phyloP scores from a whole-genome alignment of 1,140 invertebrate species.

The Potamilus streckersoni region DNA sequence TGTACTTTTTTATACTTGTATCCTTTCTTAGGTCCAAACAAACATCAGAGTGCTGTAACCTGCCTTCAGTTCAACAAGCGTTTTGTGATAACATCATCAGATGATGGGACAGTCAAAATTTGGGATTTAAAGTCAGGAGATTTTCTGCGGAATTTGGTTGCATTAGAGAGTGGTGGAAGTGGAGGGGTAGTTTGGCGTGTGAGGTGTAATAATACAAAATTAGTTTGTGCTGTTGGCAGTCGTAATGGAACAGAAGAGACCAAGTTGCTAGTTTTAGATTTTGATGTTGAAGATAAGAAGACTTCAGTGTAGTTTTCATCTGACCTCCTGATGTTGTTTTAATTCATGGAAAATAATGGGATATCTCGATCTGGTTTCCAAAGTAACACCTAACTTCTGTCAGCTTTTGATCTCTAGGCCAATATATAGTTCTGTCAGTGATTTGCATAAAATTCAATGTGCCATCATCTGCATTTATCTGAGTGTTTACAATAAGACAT shows the following conservation, averaged over 20 bases:
- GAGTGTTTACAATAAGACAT: too few species aligned
- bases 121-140: conserved; percentile 98
- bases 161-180: conserved; percentile 92
- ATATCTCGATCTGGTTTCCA: too few species aligned
- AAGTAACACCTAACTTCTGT: too few species aligned
- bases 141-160: conserved; percentile 95
- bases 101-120: conserved; percentile 98
- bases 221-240: conserved; percentile 98
- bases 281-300: conserved; percentile 82
- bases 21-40: conserved; percentile 80
- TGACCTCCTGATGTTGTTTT: too few species aligned
- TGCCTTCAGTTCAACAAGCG: conserved; percentile 97
- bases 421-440: too few species aligned
- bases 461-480: too few species aligned
- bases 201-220: conserved; percentile 92
- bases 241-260: conserved; percentile 99
- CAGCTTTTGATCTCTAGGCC: too few species aligned
- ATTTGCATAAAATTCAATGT: too few species aligned
- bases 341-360: too few species aligned
- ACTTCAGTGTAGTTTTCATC: too few species aligned
- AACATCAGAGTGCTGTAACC: conserved; percentile 98
- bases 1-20: background rate
- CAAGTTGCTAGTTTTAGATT: conserved; percentile 96
- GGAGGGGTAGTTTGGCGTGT: conserved; percentile 99
- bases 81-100: conserved; percentile 99